Conservation (phyloP, 2,113 vertebrate species). For the Aramus guarauna region DNA sequence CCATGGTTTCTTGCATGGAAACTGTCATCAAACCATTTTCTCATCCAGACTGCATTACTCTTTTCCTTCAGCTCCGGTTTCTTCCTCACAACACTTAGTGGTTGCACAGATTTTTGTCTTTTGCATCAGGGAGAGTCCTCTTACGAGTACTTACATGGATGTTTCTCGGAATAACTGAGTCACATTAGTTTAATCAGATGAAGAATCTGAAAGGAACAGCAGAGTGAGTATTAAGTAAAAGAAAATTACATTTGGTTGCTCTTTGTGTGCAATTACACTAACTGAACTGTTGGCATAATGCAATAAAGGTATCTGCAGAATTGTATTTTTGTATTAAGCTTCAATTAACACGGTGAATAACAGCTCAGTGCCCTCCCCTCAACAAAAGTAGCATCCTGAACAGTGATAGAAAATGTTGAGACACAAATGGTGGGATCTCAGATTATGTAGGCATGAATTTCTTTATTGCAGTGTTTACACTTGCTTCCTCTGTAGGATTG, state of each 20-base stretch:
- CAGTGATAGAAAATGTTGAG: not conserved
- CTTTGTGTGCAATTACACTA: constrained; percentile 74
- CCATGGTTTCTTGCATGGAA: not conserved
- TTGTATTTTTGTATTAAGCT: constrained; percentile 28
- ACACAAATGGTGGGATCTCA: not conserved
- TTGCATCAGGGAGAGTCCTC: not conserved
- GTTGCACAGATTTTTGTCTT: not conserved
- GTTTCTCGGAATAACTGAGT: constrained; percentile 71
- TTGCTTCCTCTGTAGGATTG: not conserved
- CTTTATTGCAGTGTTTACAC: not conserved
- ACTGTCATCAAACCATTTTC: not conserved
- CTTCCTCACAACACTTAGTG: not conserved
- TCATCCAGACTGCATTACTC: not conserved
- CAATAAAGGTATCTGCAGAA: constrained; percentile 60
- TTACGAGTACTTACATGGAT: not conserved
- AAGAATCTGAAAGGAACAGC: constrained; percentile 71
- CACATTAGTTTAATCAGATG: constrained; percentile 74
- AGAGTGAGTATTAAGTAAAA: constrained; percentile 66
- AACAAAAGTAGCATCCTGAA: not conserved
- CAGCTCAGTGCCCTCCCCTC: not conserved
- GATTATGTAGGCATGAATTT: not conserved
- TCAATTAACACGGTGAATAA: constrained; percentile 43
- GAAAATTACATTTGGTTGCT: constrained; percentile 76
- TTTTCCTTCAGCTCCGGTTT: not conserved
- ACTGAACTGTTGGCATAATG: constrained; percentile 73